A percentile compares a stretch with the other conserved stretches of the same genome.
Evolutionary conservation across 1,140 invertebrate genomes (phyloP).

Genomic region (Rhyacophila brunnea): DNA sequence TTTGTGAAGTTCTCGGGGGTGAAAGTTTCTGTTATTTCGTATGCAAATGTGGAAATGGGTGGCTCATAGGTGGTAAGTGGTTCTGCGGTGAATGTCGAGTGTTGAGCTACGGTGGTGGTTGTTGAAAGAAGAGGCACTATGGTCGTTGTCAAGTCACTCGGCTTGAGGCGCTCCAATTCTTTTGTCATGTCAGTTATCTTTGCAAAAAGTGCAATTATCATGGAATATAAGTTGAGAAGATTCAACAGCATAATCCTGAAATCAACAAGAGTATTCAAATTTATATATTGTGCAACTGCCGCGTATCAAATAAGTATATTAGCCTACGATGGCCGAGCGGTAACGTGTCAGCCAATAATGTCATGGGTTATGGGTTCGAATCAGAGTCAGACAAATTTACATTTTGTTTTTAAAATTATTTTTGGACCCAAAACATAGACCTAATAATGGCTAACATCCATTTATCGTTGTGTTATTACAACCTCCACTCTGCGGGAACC

Average conservation of each 20-base stretch:
- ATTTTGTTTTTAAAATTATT: too few species aligned
- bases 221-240: constrained; percentile 90
- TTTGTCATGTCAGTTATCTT: constrained; percentile 80
- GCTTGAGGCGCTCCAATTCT: constrained; percentile 54
- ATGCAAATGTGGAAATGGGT: background rate
- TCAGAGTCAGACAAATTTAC: too few species aligned
- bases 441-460: too few species aligned
- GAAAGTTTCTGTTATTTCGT: constrained; percentile 6
- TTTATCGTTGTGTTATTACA: too few species aligned
- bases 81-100: background rate
- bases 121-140: background rate
- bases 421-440: too few species aligned
- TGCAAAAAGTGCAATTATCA: constrained; percentile 92
- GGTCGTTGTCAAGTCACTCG: constrained; percentile 26
- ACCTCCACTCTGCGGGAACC: too few species aligned
- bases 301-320: too few species aligned
- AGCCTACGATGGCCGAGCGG: too few species aligned
- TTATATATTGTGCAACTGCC: too few species aligned
- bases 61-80: background rate
- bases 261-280: too few species aligned
- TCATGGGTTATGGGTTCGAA: too few species aligned
- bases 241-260: constrained; percentile 92
- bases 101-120: background rate
- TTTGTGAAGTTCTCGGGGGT: constrained; percentile 11
- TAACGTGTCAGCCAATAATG: too few species aligned